Evolutionary conservation across 2,888 invertebrate species (phyloP).

Genomic region (Boloria euphrosyne): DNA sequence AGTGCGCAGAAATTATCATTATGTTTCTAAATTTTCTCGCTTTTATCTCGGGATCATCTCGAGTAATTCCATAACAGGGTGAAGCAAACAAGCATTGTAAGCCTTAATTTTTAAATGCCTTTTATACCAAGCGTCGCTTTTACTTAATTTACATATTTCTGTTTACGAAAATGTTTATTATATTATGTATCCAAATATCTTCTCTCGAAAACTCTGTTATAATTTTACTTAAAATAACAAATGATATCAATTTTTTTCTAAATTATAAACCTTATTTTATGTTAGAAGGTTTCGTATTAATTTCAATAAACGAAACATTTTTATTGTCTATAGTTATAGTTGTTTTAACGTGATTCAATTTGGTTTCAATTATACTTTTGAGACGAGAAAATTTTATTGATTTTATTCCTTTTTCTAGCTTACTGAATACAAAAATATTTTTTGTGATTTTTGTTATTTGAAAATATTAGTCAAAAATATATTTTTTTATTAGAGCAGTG

Average conservation of each 20-base stretch:
- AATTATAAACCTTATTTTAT: not conserved
- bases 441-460: too few species aligned
- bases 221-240: constrained; percentile 3
- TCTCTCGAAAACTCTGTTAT: not conserved
- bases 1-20: constrained; percentile 33
- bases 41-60: constrained; percentile 38
- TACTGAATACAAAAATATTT: too few species aligned
- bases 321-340: not conserved
- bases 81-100: constrained; percentile 32
- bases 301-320: not conserved
- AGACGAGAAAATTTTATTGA: too few species aligned
- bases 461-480: too few species aligned
- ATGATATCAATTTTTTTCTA: not conserved
- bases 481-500: too few species aligned
- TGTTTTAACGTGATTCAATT: too few species aligned
- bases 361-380: too few species aligned
- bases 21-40: constrained; percentile 31
- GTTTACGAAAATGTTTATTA: constrained; percentile 14
- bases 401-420: too few species aligned
- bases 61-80: constrained; percentile 36
- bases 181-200: constrained; percentile 1
- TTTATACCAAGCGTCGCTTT: constrained; percentile 28
- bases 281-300: not conserved
- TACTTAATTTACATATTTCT: constrained; percentile 32
- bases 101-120: constrained; percentile 38